Evolutionary conservation across 2,888 invertebrate species (phyloP).

Genomic region (Theodoxus fluviatilis): DNA sequence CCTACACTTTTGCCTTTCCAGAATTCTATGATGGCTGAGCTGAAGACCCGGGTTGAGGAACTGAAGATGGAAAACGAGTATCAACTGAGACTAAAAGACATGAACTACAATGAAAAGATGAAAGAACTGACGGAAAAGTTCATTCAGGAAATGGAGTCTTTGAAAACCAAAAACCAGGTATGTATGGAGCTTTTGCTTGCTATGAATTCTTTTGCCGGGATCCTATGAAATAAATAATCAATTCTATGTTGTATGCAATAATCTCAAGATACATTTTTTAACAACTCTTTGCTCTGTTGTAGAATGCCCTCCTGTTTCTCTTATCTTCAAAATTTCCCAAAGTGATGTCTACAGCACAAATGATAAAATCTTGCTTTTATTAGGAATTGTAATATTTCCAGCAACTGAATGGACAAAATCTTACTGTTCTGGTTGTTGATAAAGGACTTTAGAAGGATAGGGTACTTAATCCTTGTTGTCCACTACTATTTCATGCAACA

Average conservation of each 20-base stretch:
- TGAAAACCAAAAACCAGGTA: slow-evolving; percentile 71
- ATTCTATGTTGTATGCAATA: too few species aligned
- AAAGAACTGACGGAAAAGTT: slow-evolving; percentile 84
- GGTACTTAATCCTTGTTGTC: too few species aligned
- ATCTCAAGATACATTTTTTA: too few species aligned
- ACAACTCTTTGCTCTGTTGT: too few species aligned
- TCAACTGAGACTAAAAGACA: slow-evolving; percentile 79
- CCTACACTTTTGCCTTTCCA: slow-evolving; percentile 30
- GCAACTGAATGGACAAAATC: too few species aligned
- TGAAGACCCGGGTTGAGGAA: slow-evolving; percentile 80
- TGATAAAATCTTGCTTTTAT: too few species aligned
- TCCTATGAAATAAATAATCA: background rate
- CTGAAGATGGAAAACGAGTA: slow-evolving; percentile 87
- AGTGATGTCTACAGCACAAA: too few species aligned
- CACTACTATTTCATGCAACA: background rate
- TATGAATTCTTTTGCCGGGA: background rate
- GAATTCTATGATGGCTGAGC: slow-evolving; percentile 71
- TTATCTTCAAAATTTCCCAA: too few species aligned
- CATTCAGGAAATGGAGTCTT: slow-evolving; percentile 80
- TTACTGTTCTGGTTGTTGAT: too few species aligned
- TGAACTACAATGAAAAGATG: slow-evolving; percentile 79
- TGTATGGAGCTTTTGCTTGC: background rate
- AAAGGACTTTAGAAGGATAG: too few species aligned
- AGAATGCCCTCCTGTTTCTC: too few species aligned
- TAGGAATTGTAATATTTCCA: too few species aligned